Percentiles rank a stretch among this genome's conserved stretches.
Conservation (phyloP, 2,113 vertebrate species). For the Aptenodytes forsteri region DNA sequence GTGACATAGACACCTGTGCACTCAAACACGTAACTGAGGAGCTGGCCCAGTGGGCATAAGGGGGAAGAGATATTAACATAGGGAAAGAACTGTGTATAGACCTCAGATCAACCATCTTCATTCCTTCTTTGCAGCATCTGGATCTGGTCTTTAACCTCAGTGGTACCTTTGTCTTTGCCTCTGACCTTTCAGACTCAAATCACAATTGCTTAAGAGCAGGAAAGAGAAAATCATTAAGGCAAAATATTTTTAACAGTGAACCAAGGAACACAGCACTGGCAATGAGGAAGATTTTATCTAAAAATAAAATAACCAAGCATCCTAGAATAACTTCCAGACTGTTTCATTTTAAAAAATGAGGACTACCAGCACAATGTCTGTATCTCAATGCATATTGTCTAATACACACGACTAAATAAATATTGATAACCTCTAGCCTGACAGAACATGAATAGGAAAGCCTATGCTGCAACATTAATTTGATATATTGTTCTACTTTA, state of each 20-base stretch:
- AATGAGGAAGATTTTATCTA: constrained; percentile 1
- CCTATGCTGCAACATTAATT: not conserved
- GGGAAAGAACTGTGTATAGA: not conserved
- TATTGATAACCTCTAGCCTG: not conserved
- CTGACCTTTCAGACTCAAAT: not conserved
- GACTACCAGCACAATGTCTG: not conserved
- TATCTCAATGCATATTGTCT: not conserved
- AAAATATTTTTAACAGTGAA: constrained; percentile 28
- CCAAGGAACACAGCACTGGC: not conserved
- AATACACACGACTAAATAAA: not conserved
- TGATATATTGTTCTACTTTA: not conserved
- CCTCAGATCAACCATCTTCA: not conserved
- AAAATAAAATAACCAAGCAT: constrained; percentile 6
- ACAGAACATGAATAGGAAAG: not conserved
- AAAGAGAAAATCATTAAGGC: not conserved
- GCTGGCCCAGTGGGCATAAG: not conserved
- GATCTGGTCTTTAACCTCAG: not conserved
- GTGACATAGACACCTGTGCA: rapidly evolving
- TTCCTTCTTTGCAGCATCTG: not conserved
- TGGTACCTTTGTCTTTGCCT: not conserved
- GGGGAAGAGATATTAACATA: rapidly evolving
- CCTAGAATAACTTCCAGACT: constrained; percentile 17
- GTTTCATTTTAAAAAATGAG: not conserved
- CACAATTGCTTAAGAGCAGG: not conserved
- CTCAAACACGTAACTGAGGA: not conserved